Percentiles rank a stretch among this genome's conserved stretches.
These are phyloP conservation scores for Spongilla lacustris DNA, from an alignment of 37 sponge, comb jelly and placozoan species.

Conservation along the genomic window DNA sequence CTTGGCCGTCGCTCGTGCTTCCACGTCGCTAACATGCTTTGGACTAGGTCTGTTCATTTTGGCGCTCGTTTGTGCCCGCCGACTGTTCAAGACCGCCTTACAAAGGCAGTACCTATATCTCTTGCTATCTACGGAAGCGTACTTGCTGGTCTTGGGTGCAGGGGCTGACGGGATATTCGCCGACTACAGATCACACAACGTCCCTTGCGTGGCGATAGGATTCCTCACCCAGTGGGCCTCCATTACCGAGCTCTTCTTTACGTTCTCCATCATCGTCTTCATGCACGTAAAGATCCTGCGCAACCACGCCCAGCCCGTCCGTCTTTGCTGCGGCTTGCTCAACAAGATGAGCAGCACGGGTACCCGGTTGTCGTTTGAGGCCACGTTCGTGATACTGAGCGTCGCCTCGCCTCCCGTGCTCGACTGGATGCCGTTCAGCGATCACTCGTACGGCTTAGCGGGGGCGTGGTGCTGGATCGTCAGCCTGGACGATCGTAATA, in stretches of 20 bases:
- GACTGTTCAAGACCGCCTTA: not conserved
- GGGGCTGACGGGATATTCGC: not conserved
- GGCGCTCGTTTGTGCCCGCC: not conserved
- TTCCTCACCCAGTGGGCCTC: slow-evolving; percentile 1
- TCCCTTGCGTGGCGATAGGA: not conserved
- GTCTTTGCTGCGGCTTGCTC: not conserved
- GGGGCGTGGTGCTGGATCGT: not conserved
- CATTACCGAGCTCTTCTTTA: not conserved
- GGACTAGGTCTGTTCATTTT: not conserved
- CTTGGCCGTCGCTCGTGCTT: not conserved
- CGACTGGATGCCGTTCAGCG: not conserved
- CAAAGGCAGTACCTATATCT: not conserved
- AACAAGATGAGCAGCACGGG: not conserved
- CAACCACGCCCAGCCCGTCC: not conserved
- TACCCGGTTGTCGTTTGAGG: not conserved
- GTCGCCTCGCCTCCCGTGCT: not conserved
- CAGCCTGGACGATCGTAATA: not conserved
- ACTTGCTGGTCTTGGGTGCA: not conserved
- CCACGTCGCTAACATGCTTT: not conserved
- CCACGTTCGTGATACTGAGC: not conserved
- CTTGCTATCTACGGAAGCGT: not conserved
- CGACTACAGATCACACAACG: not conserved
- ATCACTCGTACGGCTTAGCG: not conserved
- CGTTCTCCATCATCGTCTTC: not conserved
- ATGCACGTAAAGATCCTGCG: not conserved